Evolutionary conservation across 2,797 vertebrate genomes (phyloP).

Genomic region (Tragelaphus eurycerus): DNA sequence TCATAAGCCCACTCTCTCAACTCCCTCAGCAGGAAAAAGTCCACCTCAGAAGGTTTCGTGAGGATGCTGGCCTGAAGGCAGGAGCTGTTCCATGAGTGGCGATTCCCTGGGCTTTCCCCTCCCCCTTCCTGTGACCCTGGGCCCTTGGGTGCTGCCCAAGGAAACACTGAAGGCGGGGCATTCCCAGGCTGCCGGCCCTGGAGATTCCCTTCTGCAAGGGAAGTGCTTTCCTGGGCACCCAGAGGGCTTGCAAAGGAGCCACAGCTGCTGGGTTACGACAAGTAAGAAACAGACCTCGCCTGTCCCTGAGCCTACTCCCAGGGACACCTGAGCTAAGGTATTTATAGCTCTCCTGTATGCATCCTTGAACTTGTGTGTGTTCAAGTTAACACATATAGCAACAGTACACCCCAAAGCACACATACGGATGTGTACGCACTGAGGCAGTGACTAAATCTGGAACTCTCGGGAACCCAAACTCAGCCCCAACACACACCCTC

Average conservation of each 20-base stretch:
- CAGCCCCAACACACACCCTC: constrained; percentile 9
- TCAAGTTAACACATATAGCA: background rate
- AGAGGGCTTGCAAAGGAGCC: background rate
- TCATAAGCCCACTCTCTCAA: background rate
- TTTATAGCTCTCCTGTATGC: constrained; percentile 50
- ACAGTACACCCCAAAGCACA: background rate
- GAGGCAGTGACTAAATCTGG: constrained; percentile 3
- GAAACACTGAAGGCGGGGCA: background rate
- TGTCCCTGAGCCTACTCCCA: constrained; percentile 44
- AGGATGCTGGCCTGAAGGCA: background rate
- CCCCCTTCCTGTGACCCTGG: background rate
- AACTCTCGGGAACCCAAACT: constrained; percentile 36
- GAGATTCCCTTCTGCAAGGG: constrained; percentile 19
- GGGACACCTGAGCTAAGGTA: constrained; percentile 28
- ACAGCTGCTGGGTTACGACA: constrained; percentile 53
- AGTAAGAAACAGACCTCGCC: constrained; percentile 40
- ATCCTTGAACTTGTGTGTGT: background rate
- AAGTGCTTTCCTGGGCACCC: background rate
- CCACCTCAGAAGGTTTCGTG: background rate
- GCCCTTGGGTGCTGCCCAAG: background rate
- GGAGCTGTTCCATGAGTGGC: background rate
- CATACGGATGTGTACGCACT: background rate
- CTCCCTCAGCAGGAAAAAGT: background rate
- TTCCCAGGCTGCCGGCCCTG: background rate
- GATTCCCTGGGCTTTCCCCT: no score